Conservation (phyloP, 2,888 invertebrate genomes). For the Fissipunctia ypsillon region DNA sequence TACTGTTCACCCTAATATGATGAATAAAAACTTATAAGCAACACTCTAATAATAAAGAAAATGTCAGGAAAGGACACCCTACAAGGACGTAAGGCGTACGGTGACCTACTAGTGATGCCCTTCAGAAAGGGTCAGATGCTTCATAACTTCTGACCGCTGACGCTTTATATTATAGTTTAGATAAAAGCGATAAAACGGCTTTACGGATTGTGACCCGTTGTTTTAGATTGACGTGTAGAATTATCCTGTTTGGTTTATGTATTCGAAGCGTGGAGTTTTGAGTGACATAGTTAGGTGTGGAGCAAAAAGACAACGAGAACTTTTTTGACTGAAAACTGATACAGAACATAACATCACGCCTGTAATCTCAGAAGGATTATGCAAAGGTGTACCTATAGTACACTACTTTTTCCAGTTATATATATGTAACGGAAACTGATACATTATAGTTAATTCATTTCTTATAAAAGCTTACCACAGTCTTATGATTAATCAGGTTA, state of each 20-base stretch:
- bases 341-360: neutral
- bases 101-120: conserved; percentile 50
- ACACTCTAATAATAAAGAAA: conserved; percentile 32
- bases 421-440: no score
- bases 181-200: conserved; percentile 37
- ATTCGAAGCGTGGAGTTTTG: neutral
- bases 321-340: neutral
- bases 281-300: neutral
- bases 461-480: neutral
- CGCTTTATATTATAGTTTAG: conserved; percentile 39
- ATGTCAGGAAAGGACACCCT: conserved; percentile 16
- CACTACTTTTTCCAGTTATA: no score
- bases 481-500: neutral
- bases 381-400: neutral
- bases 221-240: neutral
- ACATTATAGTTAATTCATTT: neutral
- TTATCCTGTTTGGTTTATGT: neutral
- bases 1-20: neutral
- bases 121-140: conserved; percentile 59
- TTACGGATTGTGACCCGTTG: conserved; percentile 11
- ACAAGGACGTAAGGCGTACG: conserved; percentile 20
- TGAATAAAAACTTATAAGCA: conserved; percentile 10
- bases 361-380: neutral
- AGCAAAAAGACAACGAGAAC: neutral
- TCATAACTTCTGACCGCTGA: conserved; percentile 51